A percentile compares a stretch with the other conserved stretches of the same genome.
phyloP scores from a whole-genome alignment of 2,113 vertebrate species.

The Spilogale gracilis region DNA sequence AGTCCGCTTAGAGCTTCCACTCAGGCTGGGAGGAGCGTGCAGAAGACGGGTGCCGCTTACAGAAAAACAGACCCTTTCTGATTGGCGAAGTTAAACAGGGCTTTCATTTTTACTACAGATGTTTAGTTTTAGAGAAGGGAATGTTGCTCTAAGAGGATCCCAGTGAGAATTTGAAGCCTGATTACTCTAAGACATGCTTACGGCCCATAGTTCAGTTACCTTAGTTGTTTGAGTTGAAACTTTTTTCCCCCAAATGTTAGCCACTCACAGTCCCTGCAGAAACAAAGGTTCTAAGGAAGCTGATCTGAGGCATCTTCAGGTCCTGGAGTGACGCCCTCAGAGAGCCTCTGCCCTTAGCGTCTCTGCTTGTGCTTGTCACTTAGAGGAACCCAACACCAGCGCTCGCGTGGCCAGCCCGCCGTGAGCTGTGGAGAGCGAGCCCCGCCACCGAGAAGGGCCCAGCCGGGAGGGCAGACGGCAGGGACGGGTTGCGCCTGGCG shows the following conservation, averaged over 20 bases:
- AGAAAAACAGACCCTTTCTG: constrained; percentile 59
- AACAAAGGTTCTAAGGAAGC: constrained; percentile 60
- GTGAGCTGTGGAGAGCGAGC: constrained; percentile 14
- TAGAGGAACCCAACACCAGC: constrained; percentile 69
- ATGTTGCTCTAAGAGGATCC: not conserved
- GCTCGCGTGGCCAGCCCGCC: constrained; percentile 58
- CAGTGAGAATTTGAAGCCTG: not conserved
- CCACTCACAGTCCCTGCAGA: constrained; percentile 81
- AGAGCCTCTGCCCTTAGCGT: constrained; percentile 59
- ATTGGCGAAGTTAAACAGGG: constrained; percentile 58
- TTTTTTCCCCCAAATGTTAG: constrained; percentile 80
- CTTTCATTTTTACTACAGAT: constrained; percentile 54
- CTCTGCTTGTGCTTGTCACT: constrained; percentile 19
- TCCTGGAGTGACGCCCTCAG: constrained; percentile 69
- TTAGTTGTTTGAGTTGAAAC: constrained; percentile 78
- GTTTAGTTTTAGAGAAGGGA: constrained; percentile 67
- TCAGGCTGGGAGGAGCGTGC: constrained; percentile 65
- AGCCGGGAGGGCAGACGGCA: not conserved
- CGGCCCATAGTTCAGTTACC: not conserved
- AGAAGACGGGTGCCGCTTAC: not conserved
- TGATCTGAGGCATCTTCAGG: constrained; percentile 76
- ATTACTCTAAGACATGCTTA: not conserved
- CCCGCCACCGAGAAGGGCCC: constrained; percentile 30
- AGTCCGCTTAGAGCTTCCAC: constrained; percentile 59
- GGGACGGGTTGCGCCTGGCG: not conserved